A percentile compares a stretch with the other conserved stretches of the same genome.
Conservation (phyloP, 2,797 vertebrate species). For the Perodicticus potto region DNA sequence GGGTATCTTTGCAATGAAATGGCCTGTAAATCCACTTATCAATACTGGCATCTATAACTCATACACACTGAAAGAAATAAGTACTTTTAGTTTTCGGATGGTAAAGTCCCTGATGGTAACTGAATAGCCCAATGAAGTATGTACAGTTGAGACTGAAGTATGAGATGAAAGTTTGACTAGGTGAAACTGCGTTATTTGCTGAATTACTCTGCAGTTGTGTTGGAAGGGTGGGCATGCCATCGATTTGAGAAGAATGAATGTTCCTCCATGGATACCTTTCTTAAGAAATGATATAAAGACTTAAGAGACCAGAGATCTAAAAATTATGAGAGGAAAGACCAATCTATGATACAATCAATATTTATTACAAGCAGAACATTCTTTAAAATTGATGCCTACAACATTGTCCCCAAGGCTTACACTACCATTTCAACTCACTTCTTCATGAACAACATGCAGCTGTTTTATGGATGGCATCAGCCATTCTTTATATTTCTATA, state of each 20-base stretch:
- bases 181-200: not conserved
- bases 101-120: not conserved
- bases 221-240: not conserved
- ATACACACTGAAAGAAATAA: not conserved
- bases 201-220: not conserved
- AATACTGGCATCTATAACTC: not conserved
- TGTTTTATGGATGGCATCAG: conserved; percentile 15
- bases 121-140: not conserved
- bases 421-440: conserved; percentile 23
- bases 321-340: conserved; percentile 20
- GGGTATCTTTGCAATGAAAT: not conserved
- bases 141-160: not conserved
- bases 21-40: not conserved
- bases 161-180: not conserved
- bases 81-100: not conserved
- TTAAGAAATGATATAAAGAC: conserved; percentile 37
- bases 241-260: conserved; percentile 33
- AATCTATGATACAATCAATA: conserved; percentile 41
- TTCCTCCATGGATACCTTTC: not conserved
- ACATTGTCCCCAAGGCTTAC: conserved; percentile 2
- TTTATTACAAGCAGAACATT: conserved; percentile 54
- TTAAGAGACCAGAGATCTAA: not conserved
- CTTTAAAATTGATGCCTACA: conserved; percentile 49
- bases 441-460: not conserved
- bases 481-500: not conserved